Base-by-base conservation (phyloP, 2,888 invertebrate species). In the Labia minor region DNA sequence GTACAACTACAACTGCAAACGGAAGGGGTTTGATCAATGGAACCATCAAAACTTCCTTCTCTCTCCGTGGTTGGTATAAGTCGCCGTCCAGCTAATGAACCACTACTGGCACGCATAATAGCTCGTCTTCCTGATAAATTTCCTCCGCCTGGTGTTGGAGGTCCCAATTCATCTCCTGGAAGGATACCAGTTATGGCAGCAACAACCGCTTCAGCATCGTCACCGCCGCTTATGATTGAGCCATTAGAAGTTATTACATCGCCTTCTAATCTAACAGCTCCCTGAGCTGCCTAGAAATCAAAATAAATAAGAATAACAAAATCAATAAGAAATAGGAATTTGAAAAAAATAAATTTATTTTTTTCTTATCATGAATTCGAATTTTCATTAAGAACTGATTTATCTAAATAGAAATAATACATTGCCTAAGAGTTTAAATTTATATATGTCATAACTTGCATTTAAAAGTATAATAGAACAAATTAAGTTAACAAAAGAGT, bases 171-270 rank as follows among this genome's bases (percentile, higher is more conserved):
- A 49, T 49, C 16, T 49, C 49, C 49, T 3, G 49, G 49, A 11
- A 49, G 49, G 3, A 49, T 14, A 8, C 49, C 49, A 49, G 49
- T 49, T n/a, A 49, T 49, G 2, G 49, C 49, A 4, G 49, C 49
- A 2, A 16, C 49, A 11, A 49, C n/a, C 2, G 49, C 49, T 49
- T 49, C 49, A 49, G 49, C 49, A 49, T 49, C 49, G 14, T 49
- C 49, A 14, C 49, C 49, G 3, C 49, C 91, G 72, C 92, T 87
- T 73, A 93, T 79, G 74, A 94, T 92, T 72, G 90, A 93, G 68
- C 93, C 93, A 75, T 94, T 94, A 62, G 93, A 92, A 69, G 93
- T 93, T 78, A 97, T 97, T 73, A 97, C 94, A 82, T 97, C 97
- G 69, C 97, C 96, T 77, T 98, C 96, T 70, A 98, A 81, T 69